Conservation (phyloP, 2,113 vertebrate genomes). For the Eudorcas thomsonii region DNA sequence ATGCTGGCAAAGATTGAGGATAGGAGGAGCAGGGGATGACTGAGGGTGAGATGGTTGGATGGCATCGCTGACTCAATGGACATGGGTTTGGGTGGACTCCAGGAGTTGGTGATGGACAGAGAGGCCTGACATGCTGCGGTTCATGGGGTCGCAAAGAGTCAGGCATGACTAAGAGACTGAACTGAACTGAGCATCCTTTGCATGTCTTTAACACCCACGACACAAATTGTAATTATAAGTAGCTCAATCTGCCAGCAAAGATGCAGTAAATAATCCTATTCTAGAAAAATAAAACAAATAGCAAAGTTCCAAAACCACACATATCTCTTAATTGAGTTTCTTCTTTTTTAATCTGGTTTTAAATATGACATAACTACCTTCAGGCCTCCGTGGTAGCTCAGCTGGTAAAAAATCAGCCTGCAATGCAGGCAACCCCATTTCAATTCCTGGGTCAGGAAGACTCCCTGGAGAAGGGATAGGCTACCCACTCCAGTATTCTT, state of each 20-base stretch:
- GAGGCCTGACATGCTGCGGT: not conserved
- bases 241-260: not conserved
- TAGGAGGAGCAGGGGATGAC: not conserved
- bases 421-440: not conserved
- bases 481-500: not conserved
- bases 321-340: not conserved
- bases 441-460: not conserved
- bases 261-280: not conserved
- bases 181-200: not conserved
- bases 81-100: not conserved
- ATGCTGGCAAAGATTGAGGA: not conserved
- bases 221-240: not conserved
- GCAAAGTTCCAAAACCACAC: not conserved
- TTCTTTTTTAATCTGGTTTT: not conserved
- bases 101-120: not conserved
- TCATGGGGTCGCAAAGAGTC: not conserved
- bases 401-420: not conserved
- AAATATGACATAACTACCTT: not conserved
- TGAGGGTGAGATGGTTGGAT: not conserved
- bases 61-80: not conserved
- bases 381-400: not conserved
- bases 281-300: not conserved
- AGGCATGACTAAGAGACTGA: not conserved
- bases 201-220: not conserved
- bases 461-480: not conserved